Base-by-base conservation (phyloP, 2,888 invertebrate genomes). In the Drosophila mimica region DNA sequence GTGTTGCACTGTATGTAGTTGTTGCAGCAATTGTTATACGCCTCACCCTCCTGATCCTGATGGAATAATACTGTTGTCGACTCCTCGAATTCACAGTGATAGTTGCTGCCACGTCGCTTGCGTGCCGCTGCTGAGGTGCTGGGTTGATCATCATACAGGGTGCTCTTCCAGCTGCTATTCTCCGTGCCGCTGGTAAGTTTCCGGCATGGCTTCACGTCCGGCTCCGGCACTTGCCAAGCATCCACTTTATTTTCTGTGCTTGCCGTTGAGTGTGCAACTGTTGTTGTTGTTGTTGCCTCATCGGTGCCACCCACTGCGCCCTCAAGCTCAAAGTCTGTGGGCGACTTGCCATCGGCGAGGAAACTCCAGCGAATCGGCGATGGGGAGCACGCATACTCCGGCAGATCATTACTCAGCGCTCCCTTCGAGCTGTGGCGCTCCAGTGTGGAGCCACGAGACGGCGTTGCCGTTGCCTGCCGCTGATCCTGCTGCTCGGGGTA, bases 361-460 rank as follows among this genome's bases (percentile, higher is more conserved):
- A 93, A 93, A 57, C 93, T 93, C 93, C 93, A 93, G 72, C 93
- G 92, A 46, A 93, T 93, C 56, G 93, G 93, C 36, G 93, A 93
- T 6, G 93, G 93, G 11, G 93, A 93, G 70, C 93, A 93, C 33
- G 92, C 92, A 70, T 93, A 93, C 38, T 93, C 93, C 9, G 93
- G 93, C 65, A 93, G 82, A 57, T 92, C 92, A 68, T 90, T 91
- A 79, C 91, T 90, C 46, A 91, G 74, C 11, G 91, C 88, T 31
- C 92, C 93, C 70, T 93, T 93, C 40, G 92, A 92, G 54, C 90
- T 87, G 65, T 92, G 92, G 4, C 92, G 80, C 76, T 93, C 92
- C 69, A 93, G 87, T 11, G 93, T 93, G 28, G 86, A 88, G 7
- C 85, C 74, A 8, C 20, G 91, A 83, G 67, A 92, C 81, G 65